These are phyloP conservation scores for Sterna hirundo DNA, from an alignment of 2,113 vertebrate species.

Conservation along the genomic window DNA sequence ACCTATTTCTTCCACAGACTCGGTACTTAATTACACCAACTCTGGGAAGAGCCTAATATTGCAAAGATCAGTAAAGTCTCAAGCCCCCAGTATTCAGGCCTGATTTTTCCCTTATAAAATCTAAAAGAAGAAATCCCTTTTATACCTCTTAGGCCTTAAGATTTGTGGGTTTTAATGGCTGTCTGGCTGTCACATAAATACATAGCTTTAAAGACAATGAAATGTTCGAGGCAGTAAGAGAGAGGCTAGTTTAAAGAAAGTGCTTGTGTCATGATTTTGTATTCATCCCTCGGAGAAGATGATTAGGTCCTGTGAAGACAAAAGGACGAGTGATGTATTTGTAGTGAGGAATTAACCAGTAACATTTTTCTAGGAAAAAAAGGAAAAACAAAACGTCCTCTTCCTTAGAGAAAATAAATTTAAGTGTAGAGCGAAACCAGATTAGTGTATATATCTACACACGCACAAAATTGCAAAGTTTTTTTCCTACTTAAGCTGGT, in stretches of 20 bases:
- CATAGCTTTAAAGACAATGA: not conserved
- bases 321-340: not conserved
- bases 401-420: not conserved
- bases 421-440: not conserved
- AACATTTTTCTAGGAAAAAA: not conserved
- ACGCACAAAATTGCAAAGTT: rapidly evolving
- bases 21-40: not conserved
- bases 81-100: not conserved
- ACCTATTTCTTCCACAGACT: not conserved
- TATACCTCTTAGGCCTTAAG: not conserved
- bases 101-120: not conserved
- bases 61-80: not conserved
- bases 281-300: constrained; percentile 3
- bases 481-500: not conserved
- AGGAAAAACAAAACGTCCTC: not conserved
- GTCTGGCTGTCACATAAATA: constrained; percentile 22
- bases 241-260: constrained; percentile 9
- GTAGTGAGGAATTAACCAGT: not conserved
- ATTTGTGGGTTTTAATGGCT: constrained; percentile 4
- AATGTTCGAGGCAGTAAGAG: not conserved
- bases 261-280: not conserved
- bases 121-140: not conserved
- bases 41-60: not conserved
- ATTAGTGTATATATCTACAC: not conserved
- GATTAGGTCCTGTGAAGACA: constrained; percentile 31